phyloP scores from a whole-genome alignment of 2,888 invertebrate species.

The Tenthredo mesomela region DNA sequence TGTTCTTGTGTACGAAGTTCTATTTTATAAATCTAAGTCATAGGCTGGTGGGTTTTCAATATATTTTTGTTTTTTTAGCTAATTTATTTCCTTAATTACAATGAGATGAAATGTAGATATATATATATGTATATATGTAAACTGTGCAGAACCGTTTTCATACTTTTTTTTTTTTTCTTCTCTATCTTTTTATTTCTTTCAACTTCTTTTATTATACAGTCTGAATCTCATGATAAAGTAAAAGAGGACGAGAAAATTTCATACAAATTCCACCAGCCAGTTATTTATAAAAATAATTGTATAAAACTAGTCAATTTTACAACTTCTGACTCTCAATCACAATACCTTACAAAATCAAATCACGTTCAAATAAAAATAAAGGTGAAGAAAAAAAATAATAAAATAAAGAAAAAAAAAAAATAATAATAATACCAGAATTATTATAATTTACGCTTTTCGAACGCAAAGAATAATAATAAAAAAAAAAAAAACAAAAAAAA shows the following conservation, averaged over 20 bases:
- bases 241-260: constrained; percentile 19
- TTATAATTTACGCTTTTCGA: constrained; percentile 9
- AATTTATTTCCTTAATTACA: constrained; percentile 16
- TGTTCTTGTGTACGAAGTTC: constrained; percentile 66
- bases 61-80: not conserved
- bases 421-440: constrained; percentile 50
- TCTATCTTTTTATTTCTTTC: not conserved
- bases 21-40: constrained; percentile 72
- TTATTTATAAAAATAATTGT: constrained; percentile 78
- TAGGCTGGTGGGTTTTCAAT: constrained; percentile 69
- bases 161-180: not conserved
- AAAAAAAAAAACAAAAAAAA: not conserved
- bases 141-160: constrained; percentile 12
- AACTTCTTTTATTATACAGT: not conserved
- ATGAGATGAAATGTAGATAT: constrained; percentile 17
- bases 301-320: constrained; percentile 78
- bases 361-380: constrained; percentile 49
- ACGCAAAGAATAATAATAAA: not conserved
- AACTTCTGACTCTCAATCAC: constrained; percentile 76
- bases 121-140: not conserved
- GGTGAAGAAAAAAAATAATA: constrained; percentile 4
- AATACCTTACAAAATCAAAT: constrained; percentile 69
- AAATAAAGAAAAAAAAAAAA: constrained; percentile 19
- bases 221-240: constrained; percentile 23
- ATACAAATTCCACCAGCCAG: constrained; percentile 73